These are phyloP conservation scores for Phalera bucephala DNA, from an alignment of 2,888 invertebrate genomes.

Conservation along the genomic window DNA sequence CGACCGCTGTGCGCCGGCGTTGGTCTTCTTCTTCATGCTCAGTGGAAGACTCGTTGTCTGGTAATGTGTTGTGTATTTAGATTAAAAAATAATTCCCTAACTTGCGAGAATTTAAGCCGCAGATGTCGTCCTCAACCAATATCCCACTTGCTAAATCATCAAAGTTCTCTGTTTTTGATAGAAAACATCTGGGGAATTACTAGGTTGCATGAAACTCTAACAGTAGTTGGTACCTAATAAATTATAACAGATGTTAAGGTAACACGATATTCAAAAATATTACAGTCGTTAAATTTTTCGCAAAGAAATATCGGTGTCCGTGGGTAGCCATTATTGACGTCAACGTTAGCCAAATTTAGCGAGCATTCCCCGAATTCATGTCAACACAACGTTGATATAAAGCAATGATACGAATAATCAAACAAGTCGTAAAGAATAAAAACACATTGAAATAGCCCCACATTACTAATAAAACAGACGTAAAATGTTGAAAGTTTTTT, in stretches of 20 bases:
- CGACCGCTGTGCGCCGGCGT: constrained; percentile 93
- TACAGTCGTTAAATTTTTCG: too few relatives aligned
- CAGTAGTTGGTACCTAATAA: too few relatives aligned
- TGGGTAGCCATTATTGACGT: constrained; percentile 37
- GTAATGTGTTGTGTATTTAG: constrained; percentile 65
- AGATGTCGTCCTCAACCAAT: too few relatives aligned
- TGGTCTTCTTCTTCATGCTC: constrained; percentile 96
- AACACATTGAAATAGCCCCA: constrained; percentile 4
- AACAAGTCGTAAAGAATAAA: constrained; percentile 4
- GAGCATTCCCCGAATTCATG: constrained; percentile 14
- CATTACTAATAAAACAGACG: constrained; percentile 10
- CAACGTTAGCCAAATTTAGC: constrained; percentile 22
- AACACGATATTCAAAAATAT: too few relatives aligned
- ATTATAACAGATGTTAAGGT: too few relatives aligned
- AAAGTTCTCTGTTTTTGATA: too few relatives aligned
- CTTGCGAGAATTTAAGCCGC: too few relatives aligned
- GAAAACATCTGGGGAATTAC: too few relatives aligned
- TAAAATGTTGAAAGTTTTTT: constrained; percentile 11
- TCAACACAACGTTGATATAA: constrained; percentile 12
- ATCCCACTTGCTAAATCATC: too few relatives aligned
- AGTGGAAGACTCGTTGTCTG: constrained; percentile 94
- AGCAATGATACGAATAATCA: constrained; percentile 9
- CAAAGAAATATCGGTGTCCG: constrained; percentile 10
- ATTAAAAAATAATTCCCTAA: too few relatives aligned
- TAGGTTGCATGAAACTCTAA: too few relatives aligned